Base-by-base conservation (phyloP, 2,797 vertebrate species). In the Onychomys arenicola region DNA sequence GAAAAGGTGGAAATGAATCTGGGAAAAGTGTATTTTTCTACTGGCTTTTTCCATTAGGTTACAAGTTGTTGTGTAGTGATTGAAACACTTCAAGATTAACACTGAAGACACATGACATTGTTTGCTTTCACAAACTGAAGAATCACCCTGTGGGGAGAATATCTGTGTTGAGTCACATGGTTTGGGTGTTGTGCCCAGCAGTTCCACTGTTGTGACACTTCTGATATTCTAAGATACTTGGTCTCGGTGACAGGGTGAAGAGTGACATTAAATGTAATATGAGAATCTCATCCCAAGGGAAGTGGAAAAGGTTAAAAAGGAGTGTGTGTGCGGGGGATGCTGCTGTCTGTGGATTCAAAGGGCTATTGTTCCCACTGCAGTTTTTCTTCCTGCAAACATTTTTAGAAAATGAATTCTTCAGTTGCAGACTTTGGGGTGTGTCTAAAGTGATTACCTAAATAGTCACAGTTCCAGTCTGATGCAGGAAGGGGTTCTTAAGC, bases 361-460 rank as follows among this genome's bases (percentile, higher is more conserved):
- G 10, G 14, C 17, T 27, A 13, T 21, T 85, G 1, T 57, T 81
- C 12, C 16, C 23, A 85, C 5, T 76, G 88, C 43, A 92, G 0
- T 21, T 83, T 84, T 88, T 89, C 23, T 73, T 95, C 77, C 81
- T 82, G 29, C 78, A 95, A 83, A 86, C 92, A 80, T 82, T 82
- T 9, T 59, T 29, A 83, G 1, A 7, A 86, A 46, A 71, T 25
- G 3, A 89, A 2, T 40, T 21, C 4, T 69, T 81, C 49, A 65
- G 27, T 55, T 65, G 73, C 34, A 92, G 78, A 59, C 8, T 32
- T 82, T 34, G 3, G 0, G 21, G 11, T 6, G 4, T 65, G 55
- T 37, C 4, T 90, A 77, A 83, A 87, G 8, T 43, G 27, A 11
- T 14, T 49, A 57, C 23, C 52, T 49, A 92, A 94, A 49, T 86